Evolutionary conservation across 2,113 vertebrate genomes (phyloP).

Genomic region (Neodontobutis hainanensis): DNA sequence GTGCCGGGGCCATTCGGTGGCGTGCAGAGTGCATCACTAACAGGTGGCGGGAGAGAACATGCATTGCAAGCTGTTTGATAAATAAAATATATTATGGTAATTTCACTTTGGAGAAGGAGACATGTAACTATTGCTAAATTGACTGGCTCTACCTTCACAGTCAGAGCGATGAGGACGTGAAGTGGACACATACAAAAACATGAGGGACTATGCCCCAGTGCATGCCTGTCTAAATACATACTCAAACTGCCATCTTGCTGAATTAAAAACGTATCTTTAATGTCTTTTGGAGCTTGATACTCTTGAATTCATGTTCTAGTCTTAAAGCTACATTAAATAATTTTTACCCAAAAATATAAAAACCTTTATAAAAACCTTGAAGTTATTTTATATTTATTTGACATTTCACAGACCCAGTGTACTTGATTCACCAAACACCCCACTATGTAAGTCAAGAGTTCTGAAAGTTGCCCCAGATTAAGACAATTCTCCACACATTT

Average conservation of each 20-base stretch:
- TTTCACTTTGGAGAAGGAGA: conserved; percentile 50
- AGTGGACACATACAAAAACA: conserved; percentile 33
- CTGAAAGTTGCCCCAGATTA: too few relatives aligned
- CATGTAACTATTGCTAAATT: conserved; percentile 61
- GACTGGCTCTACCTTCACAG: conserved; percentile 35
- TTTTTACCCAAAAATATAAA: too few relatives aligned
- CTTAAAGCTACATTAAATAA: too few relatives aligned
- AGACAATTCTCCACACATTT: too few relatives aligned
- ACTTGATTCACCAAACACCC: too few relatives aligned
- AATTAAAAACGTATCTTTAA: conserved; percentile 57
- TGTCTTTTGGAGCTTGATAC: conserved; percentile 18
- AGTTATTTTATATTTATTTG: too few relatives aligned
- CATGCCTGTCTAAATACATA: conserved; percentile 46
- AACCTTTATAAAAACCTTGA: too few relatives aligned
- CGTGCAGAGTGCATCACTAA: conserved; percentile 71
- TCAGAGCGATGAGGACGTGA: conserved; percentile 12
- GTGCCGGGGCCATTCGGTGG: conserved; percentile 71
- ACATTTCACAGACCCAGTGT: too few relatives aligned
- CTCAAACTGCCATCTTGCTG: conserved; percentile 60
- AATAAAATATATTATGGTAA: conserved; percentile 80
- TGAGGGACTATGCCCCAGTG: conserved; percentile 15
- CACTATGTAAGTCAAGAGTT: too few relatives aligned
- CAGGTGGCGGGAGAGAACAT: conserved; percentile 72
- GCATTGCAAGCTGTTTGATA: conserved; percentile 69
- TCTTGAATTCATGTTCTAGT: too few relatives aligned